Evolutionary conservation across 2,113 vertebrate species (phyloP).

Genomic region (Archilochus colubris): DNA sequence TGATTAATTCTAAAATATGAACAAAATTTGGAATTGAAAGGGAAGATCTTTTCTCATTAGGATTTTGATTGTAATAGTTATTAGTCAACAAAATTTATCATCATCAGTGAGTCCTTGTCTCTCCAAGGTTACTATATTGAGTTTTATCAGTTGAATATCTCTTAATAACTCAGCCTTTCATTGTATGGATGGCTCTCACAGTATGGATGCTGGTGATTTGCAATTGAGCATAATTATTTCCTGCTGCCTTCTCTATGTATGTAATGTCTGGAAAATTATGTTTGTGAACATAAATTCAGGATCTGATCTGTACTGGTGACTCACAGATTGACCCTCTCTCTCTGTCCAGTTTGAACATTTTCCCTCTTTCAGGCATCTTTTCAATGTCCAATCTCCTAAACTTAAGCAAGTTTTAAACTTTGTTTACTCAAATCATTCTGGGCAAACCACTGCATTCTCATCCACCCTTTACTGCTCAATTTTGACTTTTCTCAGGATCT

Average conservation of each 20-base stretch:
- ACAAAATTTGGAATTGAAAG: not conserved
- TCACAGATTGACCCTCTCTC: not conserved
- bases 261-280: not conserved
- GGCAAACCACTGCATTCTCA: not conserved
- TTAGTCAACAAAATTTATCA: not conserved
- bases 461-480: not conserved
- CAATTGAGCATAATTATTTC: not conserved
- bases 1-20: not conserved
- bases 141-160: not conserved
- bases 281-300: not conserved
- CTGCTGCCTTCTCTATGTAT: not conserved
- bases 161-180: not conserved
- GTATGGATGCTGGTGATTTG: not conserved
- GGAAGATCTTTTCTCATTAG: not conserved
- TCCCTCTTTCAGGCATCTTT: not conserved
- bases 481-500: not conserved
- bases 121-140: not conserved
- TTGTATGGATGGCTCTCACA: not conserved
- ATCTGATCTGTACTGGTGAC: not conserved
- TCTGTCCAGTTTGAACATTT: accelerated
- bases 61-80: not conserved
- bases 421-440: not conserved
- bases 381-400: not conserved
- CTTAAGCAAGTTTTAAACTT: not conserved
- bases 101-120: not conserved